Conservation (phyloP, 2,888 invertebrate species). For the Oxyteleia sp. region DNA sequence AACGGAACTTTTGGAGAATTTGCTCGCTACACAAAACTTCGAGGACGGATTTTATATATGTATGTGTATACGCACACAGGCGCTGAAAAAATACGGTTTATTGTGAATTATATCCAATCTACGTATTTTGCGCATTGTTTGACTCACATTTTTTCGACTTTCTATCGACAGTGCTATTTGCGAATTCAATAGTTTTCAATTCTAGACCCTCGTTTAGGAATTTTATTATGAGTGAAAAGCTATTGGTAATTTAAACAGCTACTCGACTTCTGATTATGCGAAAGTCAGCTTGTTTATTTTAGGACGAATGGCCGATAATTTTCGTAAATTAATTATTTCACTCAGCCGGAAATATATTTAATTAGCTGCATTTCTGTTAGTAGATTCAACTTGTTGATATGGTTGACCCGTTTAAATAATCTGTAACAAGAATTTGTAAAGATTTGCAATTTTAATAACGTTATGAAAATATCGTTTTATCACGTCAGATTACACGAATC, state of each 20-base stretch:
- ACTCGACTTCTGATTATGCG: not conserved
- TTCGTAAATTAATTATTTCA: not conserved
- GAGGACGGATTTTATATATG: too few relatives aligned
- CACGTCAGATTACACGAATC: not conserved
- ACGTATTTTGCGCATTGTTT: conserved; percentile 2
- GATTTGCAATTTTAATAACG: not conserved
- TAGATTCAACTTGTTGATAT: not conserved
- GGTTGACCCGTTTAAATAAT: not conserved
- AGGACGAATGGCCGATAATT: not conserved
- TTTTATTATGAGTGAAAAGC: conserved; percentile 3
- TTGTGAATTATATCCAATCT: conserved; percentile 4
- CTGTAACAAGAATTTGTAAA: not conserved
- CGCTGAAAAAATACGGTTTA: conserved; percentile 4
- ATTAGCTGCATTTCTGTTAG: too few relatives aligned
- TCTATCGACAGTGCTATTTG: not conserved
- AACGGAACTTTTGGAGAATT: too few relatives aligned
- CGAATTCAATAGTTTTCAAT: conserved; percentile 4
- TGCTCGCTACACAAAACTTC: too few relatives aligned
- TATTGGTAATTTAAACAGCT: not conserved
- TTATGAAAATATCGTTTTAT: not conserved
- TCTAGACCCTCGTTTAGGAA: not conserved
- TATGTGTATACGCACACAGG: too few relatives aligned
- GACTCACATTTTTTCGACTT: not conserved
- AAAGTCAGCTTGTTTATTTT: not conserved
- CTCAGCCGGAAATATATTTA: not conserved